phyloP scores from a whole-genome alignment of 2,888 invertebrate genomes.

The Esperia sulphurella region DNA sequence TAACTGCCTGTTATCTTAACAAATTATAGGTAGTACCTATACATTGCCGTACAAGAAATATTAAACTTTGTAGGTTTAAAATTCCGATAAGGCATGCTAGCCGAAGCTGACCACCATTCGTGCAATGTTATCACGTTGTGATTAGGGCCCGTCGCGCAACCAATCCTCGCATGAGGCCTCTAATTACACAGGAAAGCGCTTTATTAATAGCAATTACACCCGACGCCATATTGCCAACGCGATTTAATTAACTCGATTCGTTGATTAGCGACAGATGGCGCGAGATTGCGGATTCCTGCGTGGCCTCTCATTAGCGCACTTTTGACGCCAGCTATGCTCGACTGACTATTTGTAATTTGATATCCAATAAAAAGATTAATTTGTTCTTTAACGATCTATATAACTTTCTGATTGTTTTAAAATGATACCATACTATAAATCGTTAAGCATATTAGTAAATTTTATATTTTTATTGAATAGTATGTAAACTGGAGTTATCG shows the following conservation, averaged over 20 bases:
- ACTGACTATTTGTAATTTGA: neutral
- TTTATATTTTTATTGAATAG: no score
- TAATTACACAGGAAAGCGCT: slow-evolving; percentile 77
- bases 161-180: slow-evolving; percentile 67
- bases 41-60: no score
- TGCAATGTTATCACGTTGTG: slow-evolving; percentile 74
- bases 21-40: no score
- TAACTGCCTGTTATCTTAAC: no score
- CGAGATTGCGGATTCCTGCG: slow-evolving; percentile 61
- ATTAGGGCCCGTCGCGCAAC: slow-evolving; percentile 65
- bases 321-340: neutral
- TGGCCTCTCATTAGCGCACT: slow-evolving; percentile 48
- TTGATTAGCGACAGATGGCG: slow-evolving; percentile 77
- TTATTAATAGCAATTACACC: slow-evolving; percentile 78
- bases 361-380: neutral
- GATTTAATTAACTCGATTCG: slow-evolving; percentile 77
- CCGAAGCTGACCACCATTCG: slow-evolving; percentile 51
- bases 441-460: no score
- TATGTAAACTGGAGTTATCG: no score
- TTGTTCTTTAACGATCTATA: no score
- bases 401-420: no score
- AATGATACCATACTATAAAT: no score
- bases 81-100: neutral
- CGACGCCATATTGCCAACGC: slow-evolving; percentile 75
- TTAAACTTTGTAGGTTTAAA: neutral